Evolutionary conservation across 2,797 vertebrate species (phyloP), one percentile per base, ranked within the genome.

Genomic region (Rachycentron canadum): DNA sequence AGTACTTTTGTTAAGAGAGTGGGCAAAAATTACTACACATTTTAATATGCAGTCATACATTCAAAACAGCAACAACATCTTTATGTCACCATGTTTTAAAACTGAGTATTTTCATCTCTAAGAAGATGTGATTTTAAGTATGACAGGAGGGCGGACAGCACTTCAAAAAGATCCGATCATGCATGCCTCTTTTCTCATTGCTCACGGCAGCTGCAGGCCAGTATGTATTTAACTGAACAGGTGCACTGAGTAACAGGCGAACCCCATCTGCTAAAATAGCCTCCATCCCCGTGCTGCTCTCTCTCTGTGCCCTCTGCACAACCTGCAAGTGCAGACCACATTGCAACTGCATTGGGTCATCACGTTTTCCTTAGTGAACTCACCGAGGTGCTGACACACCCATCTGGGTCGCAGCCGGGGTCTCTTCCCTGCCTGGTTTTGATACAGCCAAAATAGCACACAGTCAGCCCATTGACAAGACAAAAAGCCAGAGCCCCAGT

Each of bases 231-330:
- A 58, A 47, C 16, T 41, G 40, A 88, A 66, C 79, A 82, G 81
- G 73, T 69, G 63, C 68, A 58, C 21, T 2, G 66, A 73, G 60
- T 25, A 74, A 60, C 30, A 83, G 65, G 47, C 43, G 14, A 61
- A 63, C 60, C 38, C 63, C 73, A 75, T 83, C 83, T 88, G 77
- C 72, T 74, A 38, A 64, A 84, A 78, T 73, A 73, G 72, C 74
- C 71, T 79, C 69, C 32, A 25, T 45, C 38, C 10, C 45, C 1
- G 2, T 1, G 16, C 14, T 45, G 53, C 60, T 36, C 36, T 57
- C 45, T 5, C 50, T 30, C 75, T 45, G 19, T 61, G 73, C 45
- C 73, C 78, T 73, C 61, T 66, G 45, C 56, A 59, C 64, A 66
- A 47, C 58, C 70, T 78, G 57, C 47, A 25, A 3, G 45, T 43